These are phyloP conservation scores for Tarsius wallacei DNA, from an alignment of 2,797 vertebrate species.

Conservation along the genomic window DNA sequence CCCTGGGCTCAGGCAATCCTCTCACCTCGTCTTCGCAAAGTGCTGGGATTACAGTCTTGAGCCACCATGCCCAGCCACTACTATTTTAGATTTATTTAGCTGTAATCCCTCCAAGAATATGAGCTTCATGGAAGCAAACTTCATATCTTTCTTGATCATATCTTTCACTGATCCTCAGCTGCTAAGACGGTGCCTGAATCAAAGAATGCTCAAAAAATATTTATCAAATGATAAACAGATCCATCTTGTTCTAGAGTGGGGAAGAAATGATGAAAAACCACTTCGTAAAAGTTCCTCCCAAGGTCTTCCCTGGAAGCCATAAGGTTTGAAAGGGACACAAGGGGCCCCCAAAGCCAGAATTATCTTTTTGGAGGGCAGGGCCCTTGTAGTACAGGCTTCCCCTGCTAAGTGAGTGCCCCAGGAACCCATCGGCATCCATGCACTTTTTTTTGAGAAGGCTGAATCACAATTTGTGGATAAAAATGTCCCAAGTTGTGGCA, in stretches of 20 bases:
- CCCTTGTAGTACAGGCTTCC: too few species aligned
- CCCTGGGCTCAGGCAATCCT: too few species aligned
- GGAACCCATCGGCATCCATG: too few species aligned
- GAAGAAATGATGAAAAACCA: background rate
- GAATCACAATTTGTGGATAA: too few species aligned
- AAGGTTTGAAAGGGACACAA: background rate
- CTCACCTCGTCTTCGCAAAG: too few species aligned
- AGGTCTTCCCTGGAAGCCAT: background rate
- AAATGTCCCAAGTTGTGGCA: too few species aligned
- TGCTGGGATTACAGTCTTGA: too few species aligned
- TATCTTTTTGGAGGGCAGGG: too few species aligned
- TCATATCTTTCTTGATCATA: background rate
- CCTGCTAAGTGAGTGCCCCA: too few species aligned
- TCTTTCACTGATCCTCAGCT: background rate
- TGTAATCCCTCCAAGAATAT: slow-evolving; percentile 40
- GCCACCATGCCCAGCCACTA: too few species aligned
- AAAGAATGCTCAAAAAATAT: background rate
- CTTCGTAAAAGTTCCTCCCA: background rate
- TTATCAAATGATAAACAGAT: background rate
- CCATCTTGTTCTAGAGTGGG: background rate
- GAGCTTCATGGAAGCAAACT: slow-evolving; percentile 26
- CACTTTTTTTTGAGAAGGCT: too few species aligned
- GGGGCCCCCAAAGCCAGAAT: background rate
- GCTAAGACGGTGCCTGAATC: background rate
- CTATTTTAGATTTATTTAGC: slow-evolving; percentile 25